These are phyloP conservation scores for Betta splendens DNA, from an alignment of 2,797 vertebrate genomes.

Conservation along the genomic window DNA sequence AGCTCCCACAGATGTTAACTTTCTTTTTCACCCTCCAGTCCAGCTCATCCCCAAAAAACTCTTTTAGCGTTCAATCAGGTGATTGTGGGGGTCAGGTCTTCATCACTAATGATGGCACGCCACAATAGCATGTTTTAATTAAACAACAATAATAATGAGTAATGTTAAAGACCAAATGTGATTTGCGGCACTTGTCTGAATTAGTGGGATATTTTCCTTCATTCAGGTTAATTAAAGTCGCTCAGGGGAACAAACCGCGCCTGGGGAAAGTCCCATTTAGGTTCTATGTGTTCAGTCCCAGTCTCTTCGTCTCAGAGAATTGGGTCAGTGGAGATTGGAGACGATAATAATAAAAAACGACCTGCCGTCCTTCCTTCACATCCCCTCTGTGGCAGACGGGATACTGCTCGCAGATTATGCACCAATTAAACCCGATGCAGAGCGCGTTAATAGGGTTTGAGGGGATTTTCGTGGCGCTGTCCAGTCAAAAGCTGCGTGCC, in stretches of 20 bases:
- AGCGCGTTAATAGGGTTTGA: constrained; percentile 73
- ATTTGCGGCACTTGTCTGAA: constrained; percentile 38
- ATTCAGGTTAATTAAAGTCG: constrained; percentile 60
- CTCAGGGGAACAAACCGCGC: constrained; percentile 56
- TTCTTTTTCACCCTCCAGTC: too few species aligned
- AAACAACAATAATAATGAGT: too few species aligned
- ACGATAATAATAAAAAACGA: constrained; percentile 32
- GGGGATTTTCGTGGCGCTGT: constrained; percentile 74
- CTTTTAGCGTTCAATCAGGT: too few species aligned
- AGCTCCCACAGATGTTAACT: too few species aligned
- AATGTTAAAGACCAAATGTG: not conserved
- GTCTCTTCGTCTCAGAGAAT: constrained; percentile 44
- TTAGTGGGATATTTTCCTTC: constrained; percentile 36
- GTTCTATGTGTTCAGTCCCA: constrained; percentile 26
- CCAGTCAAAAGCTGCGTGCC: constrained; percentile 74
- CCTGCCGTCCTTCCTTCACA: constrained; percentile 26
- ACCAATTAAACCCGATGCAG: constrained; percentile 62
- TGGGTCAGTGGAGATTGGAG: constrained; percentile 67
- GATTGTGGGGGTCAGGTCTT: too few species aligned
- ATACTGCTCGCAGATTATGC: constrained; percentile 66
- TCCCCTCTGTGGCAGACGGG: constrained; percentile 61
- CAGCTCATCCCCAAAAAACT: too few species aligned
- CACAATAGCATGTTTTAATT: not conserved
- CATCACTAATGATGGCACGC: too few species aligned
- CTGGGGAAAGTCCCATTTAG: constrained; percentile 61